Conservation (phyloP, 2,113 vertebrate genomes). For the Chaenocephalus aceratus region DNA sequence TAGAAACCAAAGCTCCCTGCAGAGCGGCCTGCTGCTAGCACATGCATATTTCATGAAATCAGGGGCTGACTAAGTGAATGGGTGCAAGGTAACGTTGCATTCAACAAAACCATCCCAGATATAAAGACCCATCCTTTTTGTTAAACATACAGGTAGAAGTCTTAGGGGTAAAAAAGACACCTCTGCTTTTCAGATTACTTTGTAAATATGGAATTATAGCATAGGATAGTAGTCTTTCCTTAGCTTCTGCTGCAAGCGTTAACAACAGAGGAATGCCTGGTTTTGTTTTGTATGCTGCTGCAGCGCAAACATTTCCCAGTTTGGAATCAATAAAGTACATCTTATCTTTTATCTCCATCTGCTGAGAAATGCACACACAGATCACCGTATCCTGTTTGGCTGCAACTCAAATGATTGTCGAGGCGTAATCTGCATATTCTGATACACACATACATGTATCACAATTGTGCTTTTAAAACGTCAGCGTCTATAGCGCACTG, state of each 20-base stretch:
- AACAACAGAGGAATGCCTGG: too few relatives aligned
- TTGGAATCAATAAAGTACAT: too few relatives aligned
- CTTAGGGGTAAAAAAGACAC: background rate
- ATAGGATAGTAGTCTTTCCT: too few relatives aligned
- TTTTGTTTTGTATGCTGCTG: too few relatives aligned
- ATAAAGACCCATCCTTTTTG: constrained; percentile 31
- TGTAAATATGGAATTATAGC: too few relatives aligned
- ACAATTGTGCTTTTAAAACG: background rate
- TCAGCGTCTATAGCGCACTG: background rate
- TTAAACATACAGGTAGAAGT: background rate
- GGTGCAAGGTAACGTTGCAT: constrained; percentile 52
- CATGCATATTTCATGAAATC: constrained; percentile 85
- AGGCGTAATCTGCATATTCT: constrained; percentile 5
- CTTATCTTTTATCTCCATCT: constrained; percentile 5
- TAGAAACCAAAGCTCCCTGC: too few relatives aligned
- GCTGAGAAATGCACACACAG: constrained; percentile 26
- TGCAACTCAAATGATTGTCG: too few relatives aligned
- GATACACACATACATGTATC: background rate
- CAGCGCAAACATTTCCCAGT: too few relatives aligned
- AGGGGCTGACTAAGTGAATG: constrained; percentile 73
- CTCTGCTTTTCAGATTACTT: background rate
- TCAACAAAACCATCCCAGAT: constrained; percentile 57
- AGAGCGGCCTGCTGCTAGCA: too few relatives aligned
- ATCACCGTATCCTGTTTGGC: constrained; percentile 26
- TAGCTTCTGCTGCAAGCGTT: too few relatives aligned